Percentiles rank a stretch among this genome's conserved stretches.
Evolutionary conservation across 2,888 invertebrate genomes (phyloP).

Genomic region (Bombylius discolor): DNA sequence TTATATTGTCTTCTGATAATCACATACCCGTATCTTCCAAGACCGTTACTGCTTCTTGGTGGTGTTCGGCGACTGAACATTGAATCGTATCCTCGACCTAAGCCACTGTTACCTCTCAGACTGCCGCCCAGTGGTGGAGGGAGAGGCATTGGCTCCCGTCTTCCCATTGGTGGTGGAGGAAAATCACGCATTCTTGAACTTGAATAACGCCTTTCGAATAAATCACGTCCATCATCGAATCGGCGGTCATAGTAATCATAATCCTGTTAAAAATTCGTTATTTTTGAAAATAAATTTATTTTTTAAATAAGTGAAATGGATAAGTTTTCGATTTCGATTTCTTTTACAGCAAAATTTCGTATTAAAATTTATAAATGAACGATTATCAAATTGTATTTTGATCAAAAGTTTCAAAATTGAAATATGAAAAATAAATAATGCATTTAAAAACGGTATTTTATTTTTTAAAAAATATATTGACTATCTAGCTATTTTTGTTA

Average conservation of each 20-base stretch:
- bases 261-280: slow-evolving; percentile 23
- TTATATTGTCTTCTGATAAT: slow-evolving; percentile 1
- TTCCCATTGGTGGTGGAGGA: slow-evolving; percentile 59
- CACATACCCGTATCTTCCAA: slow-evolving; percentile 34
- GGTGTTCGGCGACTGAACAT: slow-evolving; percentile 77
- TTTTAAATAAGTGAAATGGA: background rate
- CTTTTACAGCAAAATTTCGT: no score
- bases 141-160: slow-evolving; percentile 67
- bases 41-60: slow-evolving; percentile 40
- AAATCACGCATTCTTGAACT: slow-evolving; percentile 39
- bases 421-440: no score
- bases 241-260: slow-evolving; percentile 69
- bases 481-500: slow-evolving; percentile 33
- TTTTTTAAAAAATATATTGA: no score
- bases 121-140: slow-evolving; percentile 47
- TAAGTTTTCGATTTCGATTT: background rate
- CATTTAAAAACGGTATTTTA: no score
- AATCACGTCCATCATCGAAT: slow-evolving; percentile 64
- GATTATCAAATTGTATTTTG: no score
- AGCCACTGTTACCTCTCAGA: slow-evolving; percentile 45
- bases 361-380: no score
- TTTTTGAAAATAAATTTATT: background rate
- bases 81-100: slow-evolving; percentile 52
- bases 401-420: no score
- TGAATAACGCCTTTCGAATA: slow-evolving; percentile 68